Percentiles rank a stretch among this genome's conserved stretches.
Evolutionary conservation across 2,797 vertebrate genomes (phyloP).

Genomic region (Acanthornis magna): DNA sequence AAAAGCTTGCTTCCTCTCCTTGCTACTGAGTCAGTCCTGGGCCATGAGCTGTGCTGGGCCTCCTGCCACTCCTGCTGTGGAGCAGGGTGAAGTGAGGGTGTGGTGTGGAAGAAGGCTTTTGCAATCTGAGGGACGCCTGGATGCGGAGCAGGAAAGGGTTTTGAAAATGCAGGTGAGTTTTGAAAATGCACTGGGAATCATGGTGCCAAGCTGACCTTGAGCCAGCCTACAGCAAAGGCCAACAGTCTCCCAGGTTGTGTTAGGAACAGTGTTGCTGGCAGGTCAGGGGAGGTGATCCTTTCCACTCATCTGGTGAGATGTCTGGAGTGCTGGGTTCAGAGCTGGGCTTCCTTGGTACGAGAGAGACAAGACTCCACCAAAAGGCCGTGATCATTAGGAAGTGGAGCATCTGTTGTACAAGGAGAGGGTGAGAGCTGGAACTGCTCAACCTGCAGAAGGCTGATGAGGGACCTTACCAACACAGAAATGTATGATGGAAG

Average conservation of each 20-base stretch:
- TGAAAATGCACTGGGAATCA: rapidly evolving
- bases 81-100: too few relatives aligned
- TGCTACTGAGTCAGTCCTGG: background rate
- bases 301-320: background rate
- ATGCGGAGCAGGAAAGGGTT: background rate
- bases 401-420: background rate
- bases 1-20: background rate
- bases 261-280: background rate
- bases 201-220: background rate
- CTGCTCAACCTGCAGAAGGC: background rate
- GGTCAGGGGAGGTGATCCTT: background rate
- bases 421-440: background rate
- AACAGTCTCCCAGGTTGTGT: rapidly evolving
- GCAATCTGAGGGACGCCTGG: rapidly evolving
- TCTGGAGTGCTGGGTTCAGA: background rate
- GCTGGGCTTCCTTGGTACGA: background rate
- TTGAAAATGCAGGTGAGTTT: background rate
- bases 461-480: background rate
- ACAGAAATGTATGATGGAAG: rapidly evolving
- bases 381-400: background rate
- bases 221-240: rapidly evolving
- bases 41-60: background rate
- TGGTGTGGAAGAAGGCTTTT: background rate
- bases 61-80: background rate
- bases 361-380: rapidly evolving